phyloP scores from a whole-genome alignment of 2,113 vertebrate species.

The Gallinago jamesoni region DNA sequence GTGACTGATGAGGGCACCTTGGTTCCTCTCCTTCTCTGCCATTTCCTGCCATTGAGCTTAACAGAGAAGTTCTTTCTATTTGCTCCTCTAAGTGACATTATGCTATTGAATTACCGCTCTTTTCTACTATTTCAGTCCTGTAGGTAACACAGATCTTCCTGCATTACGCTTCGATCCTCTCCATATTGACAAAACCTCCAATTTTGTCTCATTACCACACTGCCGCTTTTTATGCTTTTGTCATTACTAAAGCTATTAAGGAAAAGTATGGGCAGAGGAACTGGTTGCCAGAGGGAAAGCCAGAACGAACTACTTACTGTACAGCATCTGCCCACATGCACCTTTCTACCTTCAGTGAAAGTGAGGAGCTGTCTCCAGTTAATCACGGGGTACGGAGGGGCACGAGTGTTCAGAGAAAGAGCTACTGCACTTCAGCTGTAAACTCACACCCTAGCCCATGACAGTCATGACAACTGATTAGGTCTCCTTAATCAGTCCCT shows the following conservation, averaged over 20 bases:
- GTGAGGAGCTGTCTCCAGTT: background rate
- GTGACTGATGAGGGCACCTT: background rate
- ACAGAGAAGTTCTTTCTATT: background rate
- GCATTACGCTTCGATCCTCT: slow-evolving; percentile 10
- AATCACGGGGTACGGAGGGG: background rate
- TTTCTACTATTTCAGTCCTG: slow-evolving; percentile 3
- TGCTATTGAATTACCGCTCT: background rate
- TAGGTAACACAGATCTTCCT: slow-evolving; percentile 22
- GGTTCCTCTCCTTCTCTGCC: background rate
- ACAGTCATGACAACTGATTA: background rate
- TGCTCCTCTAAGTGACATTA: background rate
- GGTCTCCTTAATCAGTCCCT: background rate
- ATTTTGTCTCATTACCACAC: slow-evolving; percentile 35
- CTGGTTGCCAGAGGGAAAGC: background rate
- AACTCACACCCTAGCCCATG: background rate
- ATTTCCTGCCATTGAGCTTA: background rate
- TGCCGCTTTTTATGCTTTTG: slow-evolving; percentile 31
- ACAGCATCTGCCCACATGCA: background rate
- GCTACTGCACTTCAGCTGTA: background rate
- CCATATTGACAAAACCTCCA: slow-evolving; percentile 24
- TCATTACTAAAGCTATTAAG: slow-evolving; percentile 40
- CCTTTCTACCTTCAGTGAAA: background rate
- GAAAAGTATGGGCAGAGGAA: background rate
- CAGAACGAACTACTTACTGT: background rate
- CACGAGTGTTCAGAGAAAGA: background rate